Base-by-base conservation (phyloP, 2,797 vertebrate genomes). In the Rhinogobio ventralis region DNA sequence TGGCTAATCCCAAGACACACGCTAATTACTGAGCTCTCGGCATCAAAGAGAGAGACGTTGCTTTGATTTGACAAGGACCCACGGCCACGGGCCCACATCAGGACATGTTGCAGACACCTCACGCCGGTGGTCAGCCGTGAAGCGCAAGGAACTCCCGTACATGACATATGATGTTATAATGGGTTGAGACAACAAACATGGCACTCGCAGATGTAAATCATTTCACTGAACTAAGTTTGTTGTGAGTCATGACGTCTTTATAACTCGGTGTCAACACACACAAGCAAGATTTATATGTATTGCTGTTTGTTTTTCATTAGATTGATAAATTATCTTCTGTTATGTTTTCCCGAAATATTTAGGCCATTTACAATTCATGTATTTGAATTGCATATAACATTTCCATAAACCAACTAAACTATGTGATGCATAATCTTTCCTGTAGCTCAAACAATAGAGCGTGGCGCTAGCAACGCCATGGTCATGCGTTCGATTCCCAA, bases 81-180 rank as follows among this genome's bases (percentile, higher is more conserved):
- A 45, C 49, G 66, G 68, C 23, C 85, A 15, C 33, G 53, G 25
- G 80, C 57, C 85, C 85, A 86, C 86, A 87, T 87, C 75, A 87
- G 82, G 72, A 81, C 69, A 85, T 86, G 68, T 80, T 82, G 68
- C 51, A 74, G 23, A 66, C 72, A 75, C 81, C 72, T 81, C 64
- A 23, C 30, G 66, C 66, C 71, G 33, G 53, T 49, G 51, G 8
- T 23, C 66, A 55, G 46, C 60, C 39, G 1, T 71, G 73, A 83
- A 49, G 66, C 64, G 72, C 46, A 83, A 83, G 79, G 57, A 79
- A 55, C 81, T 83, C 72, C 20, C 82, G 80, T 78, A 78, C 78
- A 83, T 84, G 90, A 92, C 91, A 91, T 84, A 90, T 91, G 92
- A 91, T 90, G 88, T 74, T 87, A 78, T 84, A 64, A 69, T 69